phyloP scores from a whole-genome alignment of 1,140 invertebrate species.

The Mactra quadrangularis region DNA sequence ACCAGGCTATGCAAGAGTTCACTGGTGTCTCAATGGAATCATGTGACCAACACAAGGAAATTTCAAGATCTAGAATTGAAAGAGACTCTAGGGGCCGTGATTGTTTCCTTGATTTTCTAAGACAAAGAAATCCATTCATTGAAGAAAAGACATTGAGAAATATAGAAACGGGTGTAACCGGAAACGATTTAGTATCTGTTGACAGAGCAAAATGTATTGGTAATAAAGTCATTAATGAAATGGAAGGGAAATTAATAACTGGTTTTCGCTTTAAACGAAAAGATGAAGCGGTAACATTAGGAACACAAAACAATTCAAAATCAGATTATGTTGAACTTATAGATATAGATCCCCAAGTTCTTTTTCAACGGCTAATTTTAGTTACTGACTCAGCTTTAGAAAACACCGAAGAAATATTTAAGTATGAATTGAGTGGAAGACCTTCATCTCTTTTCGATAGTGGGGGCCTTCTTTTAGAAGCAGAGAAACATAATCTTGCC shows the following conservation, averaged over 20 bases:
- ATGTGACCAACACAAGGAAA: conserved; percentile 59
- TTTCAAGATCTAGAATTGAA: conserved; percentile 13
- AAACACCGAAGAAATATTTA: too few species aligned
- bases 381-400: not conserved
- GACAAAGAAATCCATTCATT: conserved; percentile 55
- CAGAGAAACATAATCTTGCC: conserved; percentile 54
- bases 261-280: conserved; percentile 58
- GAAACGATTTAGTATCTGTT: conserved; percentile 41
- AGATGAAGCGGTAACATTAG: conserved; percentile 59
- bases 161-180: conserved; percentile 56
- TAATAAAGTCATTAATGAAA: conserved; percentile 42
- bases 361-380: conserved; percentile 66
- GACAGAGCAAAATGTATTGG: conserved; percentile 58
- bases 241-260: too few species aligned
- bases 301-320: conserved; percentile 30
- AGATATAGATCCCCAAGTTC: conserved; percentile 63
- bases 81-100: conserved; percentile 50
- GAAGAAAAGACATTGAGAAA: conserved; percentile 43
- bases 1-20: too few species aligned
- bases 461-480: conserved; percentile 46
- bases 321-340: conserved; percentile 30
- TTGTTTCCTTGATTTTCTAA: conserved; percentile 6
- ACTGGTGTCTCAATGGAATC: too few species aligned
- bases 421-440: too few species aligned
- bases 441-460: conserved; percentile 64